Conservation (phyloP, 2,797 vertebrate genomes). For the Buphagus erythrorhynchus region DNA sequence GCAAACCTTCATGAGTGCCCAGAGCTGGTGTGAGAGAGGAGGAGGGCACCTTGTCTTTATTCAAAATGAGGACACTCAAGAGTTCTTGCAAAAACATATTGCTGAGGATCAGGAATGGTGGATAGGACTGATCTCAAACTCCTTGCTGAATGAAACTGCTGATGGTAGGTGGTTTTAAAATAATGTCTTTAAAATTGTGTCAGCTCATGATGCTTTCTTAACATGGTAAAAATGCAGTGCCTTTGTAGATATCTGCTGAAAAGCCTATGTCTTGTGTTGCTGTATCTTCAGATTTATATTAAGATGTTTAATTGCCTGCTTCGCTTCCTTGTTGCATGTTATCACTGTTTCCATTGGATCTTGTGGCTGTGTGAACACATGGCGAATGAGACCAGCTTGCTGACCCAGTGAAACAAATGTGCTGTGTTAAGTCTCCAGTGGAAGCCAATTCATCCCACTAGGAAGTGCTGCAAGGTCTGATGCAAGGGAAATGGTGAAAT, state of each 20-base stretch:
- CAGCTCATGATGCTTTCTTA: not conserved
- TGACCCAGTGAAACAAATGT: not conserved
- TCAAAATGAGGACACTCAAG: constrained; percentile 85
- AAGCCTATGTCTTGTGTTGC: not conserved
- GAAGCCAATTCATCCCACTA: not conserved
- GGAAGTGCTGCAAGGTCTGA: not conserved
- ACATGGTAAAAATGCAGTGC: not conserved
- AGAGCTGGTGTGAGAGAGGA: constrained; percentile 90
- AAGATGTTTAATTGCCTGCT: not conserved
- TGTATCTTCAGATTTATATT: not conserved
- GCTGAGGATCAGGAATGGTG: constrained; percentile 87
- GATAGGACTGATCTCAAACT: constrained; percentile 86
- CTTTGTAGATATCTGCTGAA: not conserved
- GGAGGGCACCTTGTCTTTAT: constrained; percentile 92
- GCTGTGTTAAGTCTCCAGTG: not conserved
- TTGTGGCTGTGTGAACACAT: not conserved
- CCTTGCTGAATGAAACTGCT: constrained; percentile 73
- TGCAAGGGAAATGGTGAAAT: not conserved
- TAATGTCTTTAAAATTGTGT: not conserved
- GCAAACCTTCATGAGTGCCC: constrained; percentile 80
- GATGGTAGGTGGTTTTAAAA: constrained; percentile 63
- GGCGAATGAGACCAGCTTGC: not conserved
- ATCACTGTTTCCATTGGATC: not conserved
- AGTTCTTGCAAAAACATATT: constrained; percentile 87
- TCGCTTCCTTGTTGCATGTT: not conserved